phyloP scores from a whole-genome alignment of 2,888 invertebrate species.

The Parelbella ahira region DNA sequence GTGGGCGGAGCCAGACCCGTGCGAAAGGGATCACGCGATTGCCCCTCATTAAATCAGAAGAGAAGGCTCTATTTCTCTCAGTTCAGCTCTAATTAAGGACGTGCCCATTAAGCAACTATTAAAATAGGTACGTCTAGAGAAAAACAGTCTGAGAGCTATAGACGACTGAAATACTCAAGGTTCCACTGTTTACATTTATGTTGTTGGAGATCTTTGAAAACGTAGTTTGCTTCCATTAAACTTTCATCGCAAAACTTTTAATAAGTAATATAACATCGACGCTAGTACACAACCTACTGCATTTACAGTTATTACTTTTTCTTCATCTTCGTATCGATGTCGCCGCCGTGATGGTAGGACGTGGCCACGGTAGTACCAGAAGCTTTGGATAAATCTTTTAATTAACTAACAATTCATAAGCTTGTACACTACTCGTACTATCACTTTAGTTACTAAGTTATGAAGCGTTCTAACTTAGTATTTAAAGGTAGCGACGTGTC shows the following conservation, averaged over 20 bases:
- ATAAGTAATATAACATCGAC: constrained; percentile 7
- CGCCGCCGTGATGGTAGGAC: too few relatives aligned
- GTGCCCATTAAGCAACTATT: constrained; percentile 78
- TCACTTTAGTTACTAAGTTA: too few relatives aligned
- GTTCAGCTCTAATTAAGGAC: constrained; percentile 76
- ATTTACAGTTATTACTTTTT: too few relatives aligned
- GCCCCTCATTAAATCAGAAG: constrained; percentile 75
- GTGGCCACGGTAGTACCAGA: too few relatives aligned
- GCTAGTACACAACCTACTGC: too few relatives aligned
- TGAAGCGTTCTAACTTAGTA: too few relatives aligned
- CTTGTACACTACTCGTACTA: too few relatives aligned
- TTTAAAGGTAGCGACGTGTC: too few relatives aligned
- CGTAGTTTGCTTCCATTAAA: constrained; percentile 21
- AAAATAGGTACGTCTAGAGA: constrained; percentile 69
- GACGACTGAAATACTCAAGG: constrained; percentile 33
- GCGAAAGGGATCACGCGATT: constrained; percentile 77
- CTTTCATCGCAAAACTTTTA: constrained; percentile 19
- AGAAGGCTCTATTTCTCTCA: constrained; percentile 67
- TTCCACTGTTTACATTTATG: constrained; percentile 25
- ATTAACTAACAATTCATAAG: too few relatives aligned
- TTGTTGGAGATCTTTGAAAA: constrained; percentile 19
- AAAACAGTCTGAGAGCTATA: constrained; percentile 66
- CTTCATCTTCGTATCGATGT: too few relatives aligned
- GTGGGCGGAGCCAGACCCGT: constrained; percentile 73
- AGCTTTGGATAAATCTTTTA: too few relatives aligned